Evolutionary conservation across 2,113 vertebrate species (phyloP).

Genomic region (Thermophis baileyi): DNA sequence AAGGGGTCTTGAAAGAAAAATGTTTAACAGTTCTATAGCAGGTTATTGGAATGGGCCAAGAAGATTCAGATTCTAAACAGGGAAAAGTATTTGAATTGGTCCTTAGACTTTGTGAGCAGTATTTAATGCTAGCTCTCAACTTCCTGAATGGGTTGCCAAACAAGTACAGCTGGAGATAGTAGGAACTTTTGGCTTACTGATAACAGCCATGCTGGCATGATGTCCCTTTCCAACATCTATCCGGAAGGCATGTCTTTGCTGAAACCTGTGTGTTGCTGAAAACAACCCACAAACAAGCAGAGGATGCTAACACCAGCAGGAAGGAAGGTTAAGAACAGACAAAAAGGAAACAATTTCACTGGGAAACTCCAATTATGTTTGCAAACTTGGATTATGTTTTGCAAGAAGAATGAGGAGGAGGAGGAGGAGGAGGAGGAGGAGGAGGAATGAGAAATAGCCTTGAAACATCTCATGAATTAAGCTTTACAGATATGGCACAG

Average conservation of each 20-base stretch:
- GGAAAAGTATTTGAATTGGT: rapidly evolving
- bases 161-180: conserved; percentile 3
- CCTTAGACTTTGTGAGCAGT: neutral
- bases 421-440: neutral
- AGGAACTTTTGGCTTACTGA: neutral
- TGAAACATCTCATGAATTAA: neutral
- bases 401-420: neutral
- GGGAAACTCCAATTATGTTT: neutral
- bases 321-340: conserved; percentile 48
- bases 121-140: neutral
- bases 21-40: neutral
- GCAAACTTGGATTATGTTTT: conserved; percentile 1
- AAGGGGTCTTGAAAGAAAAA: neutral
- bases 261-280: neutral
- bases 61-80: neutral
- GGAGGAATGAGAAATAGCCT: neutral
- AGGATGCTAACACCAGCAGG: neutral
- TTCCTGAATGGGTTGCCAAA: conserved; percentile 13
- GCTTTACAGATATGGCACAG: neutral
- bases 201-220: neutral
- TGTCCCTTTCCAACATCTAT: neutral
- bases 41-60: neutral
- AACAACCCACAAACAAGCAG: neutral
- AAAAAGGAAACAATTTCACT: neutral
- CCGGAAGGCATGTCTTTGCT: conserved; percentile 28